These are phyloP conservation scores for Balaeniceps rex DNA, from an alignment of 2,113 vertebrate species.

Conservation along the genomic window DNA sequence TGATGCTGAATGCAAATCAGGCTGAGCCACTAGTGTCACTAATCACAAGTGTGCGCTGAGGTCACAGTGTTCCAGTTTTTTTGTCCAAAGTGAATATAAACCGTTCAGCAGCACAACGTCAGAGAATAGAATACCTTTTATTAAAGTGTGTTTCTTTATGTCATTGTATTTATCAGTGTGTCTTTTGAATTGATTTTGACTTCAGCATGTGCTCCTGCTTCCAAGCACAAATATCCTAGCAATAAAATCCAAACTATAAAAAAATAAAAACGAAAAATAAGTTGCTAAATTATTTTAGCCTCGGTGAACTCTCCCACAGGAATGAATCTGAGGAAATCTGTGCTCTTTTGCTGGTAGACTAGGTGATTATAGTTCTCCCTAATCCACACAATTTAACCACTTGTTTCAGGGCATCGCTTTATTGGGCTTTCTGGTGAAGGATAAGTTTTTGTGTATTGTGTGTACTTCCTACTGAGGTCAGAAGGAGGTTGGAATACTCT, in stretches of 20 bases:
- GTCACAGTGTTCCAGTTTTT: constrained; percentile 28
- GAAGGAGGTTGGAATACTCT: neutral
- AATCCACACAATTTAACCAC: neutral
- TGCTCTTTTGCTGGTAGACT: neutral
- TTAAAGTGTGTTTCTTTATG: neutral
- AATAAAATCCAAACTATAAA: neutral
- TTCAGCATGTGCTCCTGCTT: neutral
- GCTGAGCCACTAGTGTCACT: constrained; percentile 39
- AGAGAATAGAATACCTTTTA: neutral
- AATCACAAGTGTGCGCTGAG: constrained; percentile 14
- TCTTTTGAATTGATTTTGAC: neutral
- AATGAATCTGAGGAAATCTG: neutral
- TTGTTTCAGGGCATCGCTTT: neutral
- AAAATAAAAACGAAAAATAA: neutral
- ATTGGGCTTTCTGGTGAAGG: neutral
- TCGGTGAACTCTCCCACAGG: neutral
- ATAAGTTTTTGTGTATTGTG: neutral
- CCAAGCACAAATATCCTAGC: neutral
- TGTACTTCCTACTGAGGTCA: neutral
- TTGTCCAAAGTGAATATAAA: neutral
- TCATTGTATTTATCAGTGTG: neutral
- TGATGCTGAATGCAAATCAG: constrained; percentile 2
- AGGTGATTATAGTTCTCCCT: neutral
- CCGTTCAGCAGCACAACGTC: neutral
- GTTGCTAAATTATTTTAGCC: neutral